A percentile compares a stretch with the other conserved stretches of the same genome.
phyloP scores from a whole-genome alignment of 2,888 invertebrate genomes.

The Uropetala carovei region DNA sequence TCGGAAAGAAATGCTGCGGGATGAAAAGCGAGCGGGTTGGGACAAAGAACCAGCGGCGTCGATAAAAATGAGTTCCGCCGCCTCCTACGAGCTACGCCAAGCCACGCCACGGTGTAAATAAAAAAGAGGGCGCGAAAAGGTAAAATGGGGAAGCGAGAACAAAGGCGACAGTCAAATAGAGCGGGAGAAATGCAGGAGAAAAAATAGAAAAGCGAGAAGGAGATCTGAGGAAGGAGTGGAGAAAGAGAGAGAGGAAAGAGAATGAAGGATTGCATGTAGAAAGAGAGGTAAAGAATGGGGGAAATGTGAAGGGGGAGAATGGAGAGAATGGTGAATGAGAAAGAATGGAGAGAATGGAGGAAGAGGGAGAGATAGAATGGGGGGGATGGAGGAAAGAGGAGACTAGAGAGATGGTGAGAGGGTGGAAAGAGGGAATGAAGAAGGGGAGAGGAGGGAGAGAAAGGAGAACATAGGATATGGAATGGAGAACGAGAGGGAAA shows the following conservation, averaged over 20 bases:
- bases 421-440: background rate
- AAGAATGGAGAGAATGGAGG: background rate
- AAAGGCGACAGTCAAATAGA: background rate
- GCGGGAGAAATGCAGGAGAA: background rate
- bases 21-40: background rate
- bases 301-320: background rate
- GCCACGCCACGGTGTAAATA: too few species aligned
- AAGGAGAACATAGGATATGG: too few species aligned
- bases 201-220: too few species aligned
- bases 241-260: background rate
- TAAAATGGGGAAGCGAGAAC: too few species aligned
- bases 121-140: too few species aligned
- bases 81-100: too few species aligned
- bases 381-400: background rate
- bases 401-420: background rate
- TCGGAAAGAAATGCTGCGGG: background rate
- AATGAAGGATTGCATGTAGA: too few species aligned
- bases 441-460: background rate
- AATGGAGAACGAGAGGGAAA: too few species aligned
- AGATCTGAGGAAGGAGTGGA: background rate
- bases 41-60: background rate
- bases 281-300: background rate
- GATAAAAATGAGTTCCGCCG: too few species aligned
- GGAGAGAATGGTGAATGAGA: background rate
- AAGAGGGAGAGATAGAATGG: background rate